A percentile compares a stretch with the other conserved stretches of the same genome.
phyloP scores from a whole-genome alignment of 1,140 invertebrate species.

The Drosophila burlai region DNA sequence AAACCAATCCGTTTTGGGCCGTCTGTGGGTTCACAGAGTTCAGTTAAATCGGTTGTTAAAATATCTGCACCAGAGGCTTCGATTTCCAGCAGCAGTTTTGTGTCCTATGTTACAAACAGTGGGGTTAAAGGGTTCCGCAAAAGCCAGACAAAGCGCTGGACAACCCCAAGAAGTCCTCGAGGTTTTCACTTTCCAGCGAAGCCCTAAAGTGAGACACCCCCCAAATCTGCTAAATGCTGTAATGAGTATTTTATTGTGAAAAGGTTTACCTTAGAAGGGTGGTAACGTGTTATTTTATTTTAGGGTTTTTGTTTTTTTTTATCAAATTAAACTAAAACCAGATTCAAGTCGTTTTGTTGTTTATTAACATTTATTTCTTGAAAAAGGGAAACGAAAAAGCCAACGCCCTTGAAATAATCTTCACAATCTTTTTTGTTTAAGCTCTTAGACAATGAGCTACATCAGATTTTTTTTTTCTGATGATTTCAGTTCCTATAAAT shows the following conservation, averaged over 20 bases:
- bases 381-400: background rate
- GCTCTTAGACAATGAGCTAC: background rate
- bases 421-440: background rate
- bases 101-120: conserved; percentile 14
- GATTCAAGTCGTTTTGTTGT: background rate
- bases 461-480: background rate
- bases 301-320: background rate
- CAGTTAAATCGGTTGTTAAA: conserved; percentile 81
- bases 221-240: conserved; percentile 5
- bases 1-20: conserved; percentile 35
- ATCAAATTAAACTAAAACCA: background rate
- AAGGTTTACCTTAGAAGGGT: background rate
- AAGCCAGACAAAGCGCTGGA: conserved; percentile 60
- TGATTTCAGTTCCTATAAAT: background rate
- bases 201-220: conserved; percentile 42
- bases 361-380: background rate
- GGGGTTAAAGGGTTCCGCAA: conserved; percentile 64
- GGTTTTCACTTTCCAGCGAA: conserved; percentile 36
- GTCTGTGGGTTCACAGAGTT: conserved; percentile 53
- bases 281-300: background rate
- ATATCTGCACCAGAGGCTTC: conserved; percentile 26
- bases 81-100: conserved; percentile 41
- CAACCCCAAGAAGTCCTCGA: conserved; percentile 37
- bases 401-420: background rate
- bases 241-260: conserved; percentile 47